Evolutionary conservation across 2,797 vertebrate genomes (phyloP), one percentile per base, ranked within the genome.

Genomic region (Xyrichtys novacula): DNA sequence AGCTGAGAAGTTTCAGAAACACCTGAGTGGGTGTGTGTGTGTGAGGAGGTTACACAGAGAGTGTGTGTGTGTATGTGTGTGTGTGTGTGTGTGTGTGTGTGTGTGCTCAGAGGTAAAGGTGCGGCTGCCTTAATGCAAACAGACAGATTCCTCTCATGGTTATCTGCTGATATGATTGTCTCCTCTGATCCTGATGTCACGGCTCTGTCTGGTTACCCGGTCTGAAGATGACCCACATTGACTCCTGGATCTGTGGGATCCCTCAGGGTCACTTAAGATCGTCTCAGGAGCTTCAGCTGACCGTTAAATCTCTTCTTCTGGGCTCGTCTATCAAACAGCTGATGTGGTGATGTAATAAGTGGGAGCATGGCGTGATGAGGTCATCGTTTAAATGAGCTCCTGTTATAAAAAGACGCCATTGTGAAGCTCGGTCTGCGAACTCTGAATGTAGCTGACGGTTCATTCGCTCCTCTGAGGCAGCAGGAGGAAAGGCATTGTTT

Each of bases 401-500:
- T 58, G n/a, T 61, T 38, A 9, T 57, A 1, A 22, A 23, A 23
- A 34, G 6, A 12, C 31, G 25, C 36, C 43, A 34, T 54, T 65
- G 63, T 65, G 39, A 60, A 65, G 23, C 43, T 32, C 23, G 8
- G 44, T 31, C 12, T 12, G 42, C 63, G 7, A 71, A 69, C 68
- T 73, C 69, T 29, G 70, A 74, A 88, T 42, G 64, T 68, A 61
- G 72, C 38, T 69, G 80, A 69, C 60, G 34, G 50, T 54, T 82
- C 71, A 76, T 79, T 78, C 71, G 48, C 14, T 14, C 28, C 25
- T 78, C 39, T 68, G 70, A 62, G 65, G 65, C 61, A 60, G 43
- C 23, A 46, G 60, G 55, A 83, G 79, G 85, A 79, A 83, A 76
- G 54, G 53, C 84, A 85, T 90, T 88, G 87, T 92, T 88, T 90